These are phyloP conservation scores for Megaceryle torquata DNA, from an alignment of 2,113 vertebrate genomes.

Conservation along the genomic window DNA sequence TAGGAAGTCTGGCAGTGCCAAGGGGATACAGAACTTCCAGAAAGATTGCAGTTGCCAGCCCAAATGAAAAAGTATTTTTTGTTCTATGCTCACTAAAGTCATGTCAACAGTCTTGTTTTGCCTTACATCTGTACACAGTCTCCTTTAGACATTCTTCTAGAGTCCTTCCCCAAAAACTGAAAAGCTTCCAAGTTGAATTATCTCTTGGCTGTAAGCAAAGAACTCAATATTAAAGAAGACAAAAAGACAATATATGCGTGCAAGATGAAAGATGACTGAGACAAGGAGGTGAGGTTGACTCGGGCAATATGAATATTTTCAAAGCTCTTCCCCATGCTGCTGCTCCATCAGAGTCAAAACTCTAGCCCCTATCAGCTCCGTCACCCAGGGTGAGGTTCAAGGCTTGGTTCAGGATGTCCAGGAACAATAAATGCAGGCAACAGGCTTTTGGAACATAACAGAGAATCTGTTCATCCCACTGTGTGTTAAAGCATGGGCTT, in stretches of 20 bases:
- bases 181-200: neutral
- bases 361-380: rapidly evolving
- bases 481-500: neutral
- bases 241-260: neutral
- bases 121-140: neutral
- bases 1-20: neutral
- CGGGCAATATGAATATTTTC: neutral
- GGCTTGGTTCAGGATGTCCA: neutral
- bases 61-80: neutral
- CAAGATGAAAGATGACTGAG: neutral
- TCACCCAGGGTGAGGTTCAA: neutral
- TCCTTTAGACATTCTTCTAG: neutral
- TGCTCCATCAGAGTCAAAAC: neutral
- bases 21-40: neutral
- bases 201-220: neutral
- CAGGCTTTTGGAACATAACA: neutral
- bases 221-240: neutral
- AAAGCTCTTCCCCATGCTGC: neutral
- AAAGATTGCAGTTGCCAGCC: neutral
- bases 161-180: neutral
- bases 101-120: neutral
- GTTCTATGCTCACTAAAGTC: neutral
- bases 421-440: neutral
- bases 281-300: neutral
- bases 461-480: neutral